Conservation (phyloP, 2,113 vertebrate genomes). For the Paralichthys olivaceus region DNA sequence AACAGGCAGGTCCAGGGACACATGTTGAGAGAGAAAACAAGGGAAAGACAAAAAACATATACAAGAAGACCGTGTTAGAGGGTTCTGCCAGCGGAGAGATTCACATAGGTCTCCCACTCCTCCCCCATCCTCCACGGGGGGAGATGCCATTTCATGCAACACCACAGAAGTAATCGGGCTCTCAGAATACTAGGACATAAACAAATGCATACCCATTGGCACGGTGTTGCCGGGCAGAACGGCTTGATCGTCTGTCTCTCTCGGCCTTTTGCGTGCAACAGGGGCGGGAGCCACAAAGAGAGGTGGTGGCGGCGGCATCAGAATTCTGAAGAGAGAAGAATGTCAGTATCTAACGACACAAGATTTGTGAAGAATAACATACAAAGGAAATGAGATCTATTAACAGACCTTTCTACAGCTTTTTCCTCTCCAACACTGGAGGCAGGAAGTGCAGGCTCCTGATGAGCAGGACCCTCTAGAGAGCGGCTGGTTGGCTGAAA, state of each 20-base stretch:
- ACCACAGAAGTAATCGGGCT: constrained; percentile 15
- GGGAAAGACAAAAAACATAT: constrained; percentile 83
- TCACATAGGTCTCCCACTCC: constrained; percentile 79
- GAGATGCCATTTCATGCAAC: constrained; percentile 65
- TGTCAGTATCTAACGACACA: not conserved
- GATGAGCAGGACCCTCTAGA: constrained; percentile 44
- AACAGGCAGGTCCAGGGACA: constrained; percentile 76
- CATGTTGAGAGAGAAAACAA: constrained; percentile 84
- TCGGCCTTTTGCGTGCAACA: constrained; percentile 71
- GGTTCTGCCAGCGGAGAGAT: constrained; percentile 40
- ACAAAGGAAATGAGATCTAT: not conserved
- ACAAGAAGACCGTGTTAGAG: constrained; percentile 79
- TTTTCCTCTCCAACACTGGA: constrained; percentile 49
- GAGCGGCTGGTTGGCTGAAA: constrained; percentile 51
- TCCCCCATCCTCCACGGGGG: constrained; percentile 70
- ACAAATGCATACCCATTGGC: constrained; percentile 65
- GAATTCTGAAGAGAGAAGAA: constrained; percentile 57
- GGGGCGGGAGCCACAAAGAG: constrained; percentile 48
- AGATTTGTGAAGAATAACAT: not conserved
- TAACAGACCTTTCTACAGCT: constrained; percentile 71
- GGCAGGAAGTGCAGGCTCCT: constrained; percentile 46
- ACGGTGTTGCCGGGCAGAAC: constrained; percentile 15
- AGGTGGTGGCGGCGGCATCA: constrained; percentile 83
- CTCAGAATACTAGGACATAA: constrained; percentile 3
- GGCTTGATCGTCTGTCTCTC: constrained; percentile 48